A percentile compares a stretch with the other conserved stretches of the same genome.
Evolutionary conservation across 2,888 invertebrate genomes (phyloP).

Genomic region (Microchrysa polita): DNA sequence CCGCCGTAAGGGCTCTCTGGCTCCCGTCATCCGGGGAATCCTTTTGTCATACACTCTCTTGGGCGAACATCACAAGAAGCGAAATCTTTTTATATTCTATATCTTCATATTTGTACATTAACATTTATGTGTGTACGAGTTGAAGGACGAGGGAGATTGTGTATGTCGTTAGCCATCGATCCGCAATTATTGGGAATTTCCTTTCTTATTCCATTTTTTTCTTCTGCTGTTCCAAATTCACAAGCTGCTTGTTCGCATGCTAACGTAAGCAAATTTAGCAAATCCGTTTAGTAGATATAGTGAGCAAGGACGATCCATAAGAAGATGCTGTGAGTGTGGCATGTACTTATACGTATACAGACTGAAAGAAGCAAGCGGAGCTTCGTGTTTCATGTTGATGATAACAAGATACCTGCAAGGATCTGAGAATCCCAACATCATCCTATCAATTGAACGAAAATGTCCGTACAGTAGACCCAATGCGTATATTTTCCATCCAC

Average conservation of each 20-base stretch:
- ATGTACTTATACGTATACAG: too few relatives aligned
- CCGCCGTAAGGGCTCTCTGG: too few relatives aligned
- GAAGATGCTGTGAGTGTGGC: background rate
- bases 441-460: background rate
- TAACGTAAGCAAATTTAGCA: background rate
- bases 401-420: constrained; percentile 3
- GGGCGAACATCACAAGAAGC: too few relatives aligned
- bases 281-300: background rate
- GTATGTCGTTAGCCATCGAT: constrained; percentile 15
- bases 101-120: too few relatives aligned
- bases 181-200: constrained; percentile 16
- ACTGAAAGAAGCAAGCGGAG: background rate
- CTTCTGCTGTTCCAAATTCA: too few relatives aligned
- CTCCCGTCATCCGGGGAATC: too few relatives aligned
- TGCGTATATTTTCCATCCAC: background rate
- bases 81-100: too few relatives aligned
- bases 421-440: background rate
- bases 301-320: background rate
- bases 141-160: too few relatives aligned
- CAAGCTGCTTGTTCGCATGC: constrained; percentile 16
- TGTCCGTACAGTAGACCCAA: background rate
- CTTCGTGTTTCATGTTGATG: background rate
- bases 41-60: too few relatives aligned
- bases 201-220: background rate
- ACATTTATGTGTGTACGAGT: too few relatives aligned